phyloP scores from a whole-genome alignment of 2,888 invertebrate species.

The Polydesmus complanatus region DNA sequence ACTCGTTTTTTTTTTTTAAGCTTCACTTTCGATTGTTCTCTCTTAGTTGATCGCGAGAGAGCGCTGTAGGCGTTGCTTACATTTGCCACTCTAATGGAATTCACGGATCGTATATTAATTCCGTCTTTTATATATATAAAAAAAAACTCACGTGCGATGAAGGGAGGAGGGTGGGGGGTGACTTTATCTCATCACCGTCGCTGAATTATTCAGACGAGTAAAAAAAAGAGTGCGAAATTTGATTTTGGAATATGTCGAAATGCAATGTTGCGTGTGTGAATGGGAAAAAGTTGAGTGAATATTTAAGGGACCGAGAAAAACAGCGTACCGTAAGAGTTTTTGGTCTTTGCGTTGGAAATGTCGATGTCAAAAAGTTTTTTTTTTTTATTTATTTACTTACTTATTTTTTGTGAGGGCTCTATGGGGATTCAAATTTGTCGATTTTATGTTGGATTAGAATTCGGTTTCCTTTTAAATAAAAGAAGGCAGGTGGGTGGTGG shows the following conservation, averaged over 20 bases:
- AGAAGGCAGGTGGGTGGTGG: too few species aligned
- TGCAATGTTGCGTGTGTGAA: too few species aligned
- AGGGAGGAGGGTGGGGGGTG: background rate
- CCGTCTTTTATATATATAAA: background rate
- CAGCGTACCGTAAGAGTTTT: too few species aligned
- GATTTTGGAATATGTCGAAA: conserved; percentile 8
- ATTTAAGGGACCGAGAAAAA: too few species aligned
- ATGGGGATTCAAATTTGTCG: background rate
- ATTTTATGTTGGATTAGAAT: background rate
- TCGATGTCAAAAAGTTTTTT: background rate
- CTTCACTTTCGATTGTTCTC: background rate
- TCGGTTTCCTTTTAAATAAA: background rate
- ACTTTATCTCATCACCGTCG: background rate
- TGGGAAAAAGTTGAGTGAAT: too few species aligned
- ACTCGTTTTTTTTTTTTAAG: background rate
- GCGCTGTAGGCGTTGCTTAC: background rate
- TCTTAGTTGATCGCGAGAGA: background rate
- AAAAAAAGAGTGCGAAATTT: conserved; percentile 15
- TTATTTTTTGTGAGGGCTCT: background rate
- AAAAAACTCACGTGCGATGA: background rate
- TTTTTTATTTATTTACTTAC: too few species aligned
- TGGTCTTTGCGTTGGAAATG: background rate
- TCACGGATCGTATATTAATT: background rate
- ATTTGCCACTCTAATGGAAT: background rate
- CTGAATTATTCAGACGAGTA: conserved; percentile 13